Base-by-base conservation (phyloP, 2,797 vertebrate species). In the Crocodylus rhombifer region DNA sequence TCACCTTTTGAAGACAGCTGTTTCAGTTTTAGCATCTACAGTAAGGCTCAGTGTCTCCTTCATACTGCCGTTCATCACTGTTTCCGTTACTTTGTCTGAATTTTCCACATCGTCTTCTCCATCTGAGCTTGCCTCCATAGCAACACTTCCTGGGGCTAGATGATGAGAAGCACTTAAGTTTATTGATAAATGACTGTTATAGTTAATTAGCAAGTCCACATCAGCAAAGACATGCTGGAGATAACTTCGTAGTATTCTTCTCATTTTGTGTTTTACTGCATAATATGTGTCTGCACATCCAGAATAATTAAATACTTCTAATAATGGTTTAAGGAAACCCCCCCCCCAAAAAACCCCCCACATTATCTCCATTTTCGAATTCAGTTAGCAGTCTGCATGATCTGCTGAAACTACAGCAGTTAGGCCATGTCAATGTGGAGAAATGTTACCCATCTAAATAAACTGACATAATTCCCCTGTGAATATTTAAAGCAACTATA, bases 31-130 rank as follows among this genome's bases (percentile, higher is more conserved):
- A 98, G 99, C 99, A n/a, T 99, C 99, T 75, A 99, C 99, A 91
- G 99, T 99, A 98, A 99, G 99, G 98, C 99, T 99, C 98, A 99
- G 98, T 0, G 99, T 99, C 97, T 99, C 99, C 98, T 99, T 99
- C 99, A 99, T 98, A 95, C 99, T 99, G 98, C 99, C 99, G 5
- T 99, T 99, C 98, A 99, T 99, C 97, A 99, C 99, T 0, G 99
- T 99, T 98, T 99, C 99, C 0, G 99, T 99, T 96, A 99, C 98
- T 97, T 99, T 99, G 98, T 99, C 99, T 42, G 97, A 33, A 56
- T 96, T 97, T 10, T 99, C 99, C 4, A 97, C 97, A 51, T 98
- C 98, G 13, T 98, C 98, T 94, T 98, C 99, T 1, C 98, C 97
- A 20, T 98, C 98, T 3, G 98, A 98, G 85, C 96, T 98, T 89